Conservation (phyloP, 2,888 invertebrate genomes). For the Idaea straminata region DNA sequence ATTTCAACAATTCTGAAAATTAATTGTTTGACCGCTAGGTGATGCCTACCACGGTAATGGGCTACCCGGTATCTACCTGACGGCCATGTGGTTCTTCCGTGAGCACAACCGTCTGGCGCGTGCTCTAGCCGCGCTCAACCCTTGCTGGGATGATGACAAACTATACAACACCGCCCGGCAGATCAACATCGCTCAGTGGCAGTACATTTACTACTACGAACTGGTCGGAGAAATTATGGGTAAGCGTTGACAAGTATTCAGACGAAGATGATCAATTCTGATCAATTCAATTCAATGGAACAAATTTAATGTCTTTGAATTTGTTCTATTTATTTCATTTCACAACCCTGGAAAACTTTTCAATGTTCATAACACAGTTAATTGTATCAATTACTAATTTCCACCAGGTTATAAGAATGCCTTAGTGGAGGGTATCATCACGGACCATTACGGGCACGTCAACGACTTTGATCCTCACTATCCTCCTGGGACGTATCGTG, state of each 20-base stretch:
- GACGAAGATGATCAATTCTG: no score
- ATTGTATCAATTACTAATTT: no score
- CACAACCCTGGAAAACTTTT: no score
- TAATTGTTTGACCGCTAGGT: conserved; percentile 19
- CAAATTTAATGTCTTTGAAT: no score
- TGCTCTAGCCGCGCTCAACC: conserved; percentile 80
- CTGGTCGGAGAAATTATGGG: conserved; percentile 88
- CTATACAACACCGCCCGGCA: conserved; percentile 81
- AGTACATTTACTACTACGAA: conserved; percentile 90
- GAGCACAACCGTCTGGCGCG: conserved; percentile 3
- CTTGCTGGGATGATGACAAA: conserved; percentile 92
- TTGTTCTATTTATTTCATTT: no score
- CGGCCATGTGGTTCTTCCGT: conserved; percentile 43
- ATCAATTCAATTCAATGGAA: no score
- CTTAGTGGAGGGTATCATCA: conserved; percentile 36
- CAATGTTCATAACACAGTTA: no score
- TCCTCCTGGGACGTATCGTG: conserved; percentile 80
- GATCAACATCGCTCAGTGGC: conserved; percentile 87
- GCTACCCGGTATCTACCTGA: conserved; percentile 10
- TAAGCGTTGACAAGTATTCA: conserved; percentile 46
- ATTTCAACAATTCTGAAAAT: no score
- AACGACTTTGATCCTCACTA: conserved; percentile 81
- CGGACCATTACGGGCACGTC: conserved; percentile 59
- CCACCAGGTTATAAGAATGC: conserved; percentile 34
- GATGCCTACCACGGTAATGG: conserved; percentile 19